A percentile compares a stretch with the other conserved stretches of the same genome.
Evolutionary conservation across 2,888 invertebrate genomes (phyloP).

Genomic region (Polydrusus cervinus): DNA sequence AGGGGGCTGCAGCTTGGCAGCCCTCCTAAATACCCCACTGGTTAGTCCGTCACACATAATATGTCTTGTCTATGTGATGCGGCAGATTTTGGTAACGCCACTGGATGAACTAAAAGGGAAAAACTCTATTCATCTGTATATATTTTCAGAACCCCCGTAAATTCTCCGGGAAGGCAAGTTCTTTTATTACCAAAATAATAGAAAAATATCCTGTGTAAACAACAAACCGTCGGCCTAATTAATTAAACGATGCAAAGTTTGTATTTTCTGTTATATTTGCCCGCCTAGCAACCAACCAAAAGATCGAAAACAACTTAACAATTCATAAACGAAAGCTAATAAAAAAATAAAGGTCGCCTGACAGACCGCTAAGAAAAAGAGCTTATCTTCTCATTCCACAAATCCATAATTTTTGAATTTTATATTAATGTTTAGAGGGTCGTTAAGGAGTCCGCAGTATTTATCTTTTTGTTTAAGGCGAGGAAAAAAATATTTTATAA

Average conservation of each 20-base stretch:
- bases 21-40: no score
- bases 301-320: conserved; percentile 38
- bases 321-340: conserved; percentile 47
- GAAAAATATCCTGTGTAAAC: neutral
- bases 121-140: no score
- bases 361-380: conserved; percentile 35
- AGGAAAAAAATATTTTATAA: no score
- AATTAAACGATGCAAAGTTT: conserved; percentile 22
- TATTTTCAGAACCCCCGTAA: neutral
- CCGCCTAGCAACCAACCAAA: conserved; percentile 39
- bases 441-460: no score
- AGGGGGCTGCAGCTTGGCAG: no score
- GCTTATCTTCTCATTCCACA: conserved; percentile 34
- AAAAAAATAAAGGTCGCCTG: conserved; percentile 47
- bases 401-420: conserved; percentile 44
- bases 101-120: no score
- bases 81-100: no score
- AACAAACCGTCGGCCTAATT: neutral
- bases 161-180: neutral
- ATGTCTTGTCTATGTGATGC: no score
- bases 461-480: no score
- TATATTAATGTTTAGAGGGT: conserved; percentile 23
- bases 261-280: conserved; percentile 20
- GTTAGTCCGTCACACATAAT: no score
- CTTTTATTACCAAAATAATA: no score